Evolutionary conservation across 2,113 vertebrate species (phyloP), one percentile per base, ranked within the genome.

Genomic region (Desmodus rotundus): DNA sequence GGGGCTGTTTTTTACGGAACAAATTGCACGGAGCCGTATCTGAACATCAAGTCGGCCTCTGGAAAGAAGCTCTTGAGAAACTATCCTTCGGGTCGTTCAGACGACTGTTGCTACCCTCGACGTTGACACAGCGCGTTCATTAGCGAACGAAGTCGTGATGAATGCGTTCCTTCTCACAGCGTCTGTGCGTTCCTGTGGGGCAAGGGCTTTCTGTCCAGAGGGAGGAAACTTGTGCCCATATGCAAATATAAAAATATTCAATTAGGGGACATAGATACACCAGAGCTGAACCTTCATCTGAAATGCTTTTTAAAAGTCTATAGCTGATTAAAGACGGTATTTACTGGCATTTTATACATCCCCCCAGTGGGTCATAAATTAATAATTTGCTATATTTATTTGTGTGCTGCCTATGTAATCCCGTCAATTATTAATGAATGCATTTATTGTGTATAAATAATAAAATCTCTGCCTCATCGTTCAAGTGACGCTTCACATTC

Each of bases 361-460:
- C 41, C 88, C 87, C 93, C 52, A 58, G 76, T 58, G 90, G 20
- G 74, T 58, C 58, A 93, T 93, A 90, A 96, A 97, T 97, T 90
- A 87, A 93, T 96, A 82, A 97, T 94, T 73, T 3, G 19, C 88
- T 31, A 0, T 67, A 43, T 94, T 89, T 95, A 54, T 96, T 81
- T 41, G 84, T 24, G 26, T 2, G 47, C 84, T 65, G n/a, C 67
- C 88, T 78, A 7, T 85, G 67, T 70, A 47, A 89, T 26, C 15
- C 80, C 4, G 52, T 97, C 78, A 89, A 94, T 94, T 97, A 97
- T 96, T 94, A 86, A 97, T 89, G 94, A 76, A 26, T 10, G 61
- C 92, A 36, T 81, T 92, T 95, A 86, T 54, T 31, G 52, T 70
- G 11, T 86, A 76, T 96, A 94, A 97, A 97, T 92, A 94, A 94